A percentile compares a stretch with the other conserved stretches of the same genome.
These are phyloP conservation scores for Corydoras sp. DNA, from an alignment of 2,113 vertebrate genomes.

Conservation along the genomic window DNA sequence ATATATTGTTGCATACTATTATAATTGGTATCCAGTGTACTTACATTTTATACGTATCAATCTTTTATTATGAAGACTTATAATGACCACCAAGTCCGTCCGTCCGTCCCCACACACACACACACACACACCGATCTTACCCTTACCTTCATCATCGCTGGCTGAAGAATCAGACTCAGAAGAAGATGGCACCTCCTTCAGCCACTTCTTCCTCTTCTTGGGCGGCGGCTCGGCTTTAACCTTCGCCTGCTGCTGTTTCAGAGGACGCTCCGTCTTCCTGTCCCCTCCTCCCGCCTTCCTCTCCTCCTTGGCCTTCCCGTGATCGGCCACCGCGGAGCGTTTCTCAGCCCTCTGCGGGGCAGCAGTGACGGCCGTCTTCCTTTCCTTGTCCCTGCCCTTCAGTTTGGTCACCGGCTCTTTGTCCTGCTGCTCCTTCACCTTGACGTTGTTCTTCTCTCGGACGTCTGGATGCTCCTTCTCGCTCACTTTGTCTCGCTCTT, in stretches of 20 bases:
- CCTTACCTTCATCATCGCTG: conserved; percentile 81
- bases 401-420: conserved; percentile 54
- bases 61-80: too few species aligned
- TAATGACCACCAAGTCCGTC: too few species aligned
- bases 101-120: too few species aligned
- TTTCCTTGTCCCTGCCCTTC: conserved; percentile 50
- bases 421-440: conserved; percentile 54
- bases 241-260: conserved; percentile 70
- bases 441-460: conserved; percentile 56
- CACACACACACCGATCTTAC: too few species aligned
- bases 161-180: conserved; percentile 81
- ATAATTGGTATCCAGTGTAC: too few species aligned
- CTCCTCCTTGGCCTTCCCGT: conserved; percentile 60
- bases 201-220: conserved; percentile 90
- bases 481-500: conserved; percentile 28
- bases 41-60: too few species aligned
- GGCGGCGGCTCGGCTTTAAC: conserved; percentile 85
- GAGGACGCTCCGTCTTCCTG: conserved; percentile 51
- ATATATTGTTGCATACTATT: too few species aligned
- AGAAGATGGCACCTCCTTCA: conserved; percentile 78
- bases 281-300: conserved; percentile 56
- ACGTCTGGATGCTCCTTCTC: conserved; percentile 51
- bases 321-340: conserved; percentile 39
- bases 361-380: not conserved
- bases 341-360: not conserved